A percentile compares a stretch with the other conserved stretches of the same genome.
phyloP scores from a whole-genome alignment of 2,888 invertebrate genomes.

The Agrochola macilenta region DNA sequence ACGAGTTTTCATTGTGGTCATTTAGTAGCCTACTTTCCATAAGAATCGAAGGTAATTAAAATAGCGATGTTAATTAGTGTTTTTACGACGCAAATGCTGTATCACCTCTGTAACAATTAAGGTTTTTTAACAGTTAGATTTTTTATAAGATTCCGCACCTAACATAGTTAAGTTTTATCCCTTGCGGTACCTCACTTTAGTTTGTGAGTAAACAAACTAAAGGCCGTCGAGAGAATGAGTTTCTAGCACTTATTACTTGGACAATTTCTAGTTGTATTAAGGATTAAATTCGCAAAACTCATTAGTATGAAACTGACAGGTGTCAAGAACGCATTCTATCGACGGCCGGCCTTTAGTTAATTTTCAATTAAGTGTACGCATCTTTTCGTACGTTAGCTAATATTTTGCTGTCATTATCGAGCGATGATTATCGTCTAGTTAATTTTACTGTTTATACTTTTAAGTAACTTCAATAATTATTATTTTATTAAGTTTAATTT shows the following conservation, averaged over 20 bases:
- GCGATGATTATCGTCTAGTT: neutral
- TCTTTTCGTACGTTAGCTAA: neutral
- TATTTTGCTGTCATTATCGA: slow-evolving; percentile 10
- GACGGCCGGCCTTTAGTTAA: no score
- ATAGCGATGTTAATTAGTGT: slow-evolving; percentile 11
- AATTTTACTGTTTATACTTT: slow-evolving; percentile 5
- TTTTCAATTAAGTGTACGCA: no score
- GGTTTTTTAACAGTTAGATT: neutral
- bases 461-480: slow-evolving; percentile 31
- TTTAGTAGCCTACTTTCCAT: slow-evolving; percentile 12
- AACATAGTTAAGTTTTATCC: neutral
- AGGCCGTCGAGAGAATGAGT: no score
- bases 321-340: no score
- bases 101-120: neutral
- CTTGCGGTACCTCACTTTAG: neutral
- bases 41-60: slow-evolving; percentile 28
- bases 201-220: slow-evolving; percentile 12
- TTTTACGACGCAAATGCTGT: neutral
- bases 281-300: no score
- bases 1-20: slow-evolving; percentile 3
- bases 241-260: no score
- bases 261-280: no score
- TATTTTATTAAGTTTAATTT: slow-evolving; percentile 33
- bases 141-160: neutral
- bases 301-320: no score